phyloP scores from a whole-genome alignment of 2,797 vertebrate genomes.

The Sciurus carolinensis region DNA sequence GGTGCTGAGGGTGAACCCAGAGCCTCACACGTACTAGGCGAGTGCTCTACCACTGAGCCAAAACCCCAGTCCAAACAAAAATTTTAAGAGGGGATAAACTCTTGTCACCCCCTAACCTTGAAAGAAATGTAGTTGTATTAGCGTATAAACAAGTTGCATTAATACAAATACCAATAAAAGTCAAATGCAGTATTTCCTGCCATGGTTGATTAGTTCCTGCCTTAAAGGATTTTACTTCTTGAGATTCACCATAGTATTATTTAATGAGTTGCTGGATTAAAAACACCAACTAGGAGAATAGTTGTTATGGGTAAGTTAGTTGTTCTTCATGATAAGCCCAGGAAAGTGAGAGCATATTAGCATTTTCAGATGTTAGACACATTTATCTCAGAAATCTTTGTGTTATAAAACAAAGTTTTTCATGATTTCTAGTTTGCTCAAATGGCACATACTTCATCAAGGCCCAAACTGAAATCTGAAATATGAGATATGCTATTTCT shows the following conservation, averaged over 20 bases:
- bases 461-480: neutral
- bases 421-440: neutral
- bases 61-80: neutral
- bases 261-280: conserved; percentile 48
- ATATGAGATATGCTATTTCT: conserved; percentile 52
- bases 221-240: conserved; percentile 55
- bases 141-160: conserved; percentile 3
- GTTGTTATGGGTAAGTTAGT: neutral
- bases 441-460: conserved; percentile 2
- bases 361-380: neutral
- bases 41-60: too few species aligned
- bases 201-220: conserved; percentile 18
- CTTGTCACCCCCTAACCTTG: neutral
- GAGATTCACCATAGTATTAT: conserved; percentile 26
- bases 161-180: conserved; percentile 21
- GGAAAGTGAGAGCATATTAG: conserved; percentile 44
- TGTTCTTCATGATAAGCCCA: conserved; percentile 44
- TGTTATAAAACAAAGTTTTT: conserved; percentile 48
- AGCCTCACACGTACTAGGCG: too few species aligned
- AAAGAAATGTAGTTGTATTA: conserved; percentile 32
- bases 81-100: neutral
- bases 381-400: conserved; percentile 59
- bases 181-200: conserved; percentile 28
- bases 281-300: conserved; percentile 32
- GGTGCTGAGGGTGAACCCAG: too few species aligned